These are phyloP conservation scores for Esox masquinongy DNA, from an alignment of 2,797 vertebrate genomes.

Conservation along the genomic window DNA sequence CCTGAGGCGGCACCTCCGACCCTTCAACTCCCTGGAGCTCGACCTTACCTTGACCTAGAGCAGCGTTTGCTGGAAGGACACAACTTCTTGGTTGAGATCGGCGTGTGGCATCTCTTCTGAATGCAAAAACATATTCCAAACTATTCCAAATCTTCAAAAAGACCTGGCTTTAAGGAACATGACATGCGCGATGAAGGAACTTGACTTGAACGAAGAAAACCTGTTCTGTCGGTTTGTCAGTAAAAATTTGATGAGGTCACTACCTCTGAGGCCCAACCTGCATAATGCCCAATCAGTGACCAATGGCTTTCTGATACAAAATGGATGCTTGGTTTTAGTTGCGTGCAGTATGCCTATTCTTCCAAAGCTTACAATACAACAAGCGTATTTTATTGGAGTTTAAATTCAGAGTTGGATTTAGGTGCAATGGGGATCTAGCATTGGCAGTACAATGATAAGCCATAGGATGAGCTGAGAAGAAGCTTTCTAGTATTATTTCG, in stretches of 20 bases:
- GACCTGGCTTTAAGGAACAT: constrained; percentile 12
- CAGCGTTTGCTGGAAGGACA: constrained; percentile 27
- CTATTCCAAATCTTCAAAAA: background rate
- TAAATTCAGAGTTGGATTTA: constrained; percentile 2
- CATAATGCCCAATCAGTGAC: constrained; percentile 43
- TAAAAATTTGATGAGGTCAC: constrained; percentile 21
- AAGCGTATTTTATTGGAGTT: constrained; percentile 15
- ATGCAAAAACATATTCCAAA: constrained; percentile 45
- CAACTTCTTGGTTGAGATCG: constrained; percentile 2
- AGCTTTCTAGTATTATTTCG: constrained; percentile 56
- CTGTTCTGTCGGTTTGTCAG: constrained; percentile 19
- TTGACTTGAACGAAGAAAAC: constrained; percentile 19
- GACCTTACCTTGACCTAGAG: constrained; percentile 16
- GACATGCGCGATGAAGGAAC: constrained; percentile 31
- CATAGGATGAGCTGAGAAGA: constrained; percentile 47
- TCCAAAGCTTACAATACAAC: background rate
- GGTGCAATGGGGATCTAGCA: constrained; percentile 62
- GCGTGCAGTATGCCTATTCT: background rate
- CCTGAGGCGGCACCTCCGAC: background rate
- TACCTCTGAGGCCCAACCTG: constrained; percentile 51
- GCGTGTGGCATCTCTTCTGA: constrained; percentile 42
- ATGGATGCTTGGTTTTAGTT: too few relatives aligned
- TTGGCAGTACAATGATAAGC: constrained; percentile 61
- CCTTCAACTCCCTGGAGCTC: background rate
- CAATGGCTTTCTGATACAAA: constrained; percentile 4